A percentile compares a stretch with the other conserved stretches of the same genome.
Conservation (phyloP, 2,113 vertebrate species). For the Trochalopteron elliotii region DNA sequence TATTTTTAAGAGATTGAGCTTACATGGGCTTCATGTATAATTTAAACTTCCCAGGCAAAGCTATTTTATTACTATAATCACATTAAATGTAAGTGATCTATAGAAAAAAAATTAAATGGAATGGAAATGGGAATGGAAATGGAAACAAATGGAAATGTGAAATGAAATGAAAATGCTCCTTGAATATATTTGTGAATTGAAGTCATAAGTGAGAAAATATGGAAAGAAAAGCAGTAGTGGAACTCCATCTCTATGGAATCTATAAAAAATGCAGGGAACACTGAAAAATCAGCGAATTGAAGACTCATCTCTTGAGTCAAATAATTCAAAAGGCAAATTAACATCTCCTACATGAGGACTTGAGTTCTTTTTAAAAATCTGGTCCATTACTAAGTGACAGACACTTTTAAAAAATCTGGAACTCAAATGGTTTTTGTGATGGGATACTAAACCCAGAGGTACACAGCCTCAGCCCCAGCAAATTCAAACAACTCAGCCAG, state of each 20-base stretch:
- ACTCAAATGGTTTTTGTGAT: background rate
- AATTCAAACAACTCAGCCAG: background rate
- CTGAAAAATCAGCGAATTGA: background rate
- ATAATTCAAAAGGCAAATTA: background rate
- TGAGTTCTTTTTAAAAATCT: background rate
- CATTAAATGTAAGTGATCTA: background rate
- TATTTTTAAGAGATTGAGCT: background rate
- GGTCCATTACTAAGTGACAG: background rate
- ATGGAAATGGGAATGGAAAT: background rate
- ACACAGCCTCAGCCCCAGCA: background rate
- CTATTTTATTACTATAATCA: background rate
- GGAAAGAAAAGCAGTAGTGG: background rate
- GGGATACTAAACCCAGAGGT: background rate
- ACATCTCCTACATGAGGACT: background rate
- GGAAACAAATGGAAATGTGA: background rate
- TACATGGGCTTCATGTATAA: background rate
- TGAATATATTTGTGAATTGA: background rate
- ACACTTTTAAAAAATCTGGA: background rate
- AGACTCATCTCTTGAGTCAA: background rate
- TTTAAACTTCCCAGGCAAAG: background rate
- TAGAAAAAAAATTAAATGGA: background rate
- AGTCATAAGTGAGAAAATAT: background rate
- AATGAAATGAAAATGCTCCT: background rate
- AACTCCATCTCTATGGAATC: background rate
- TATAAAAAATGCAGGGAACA: background rate